Conservation (phyloP, 2,888 invertebrate species). For the Adelphocoris suturalis region DNA sequence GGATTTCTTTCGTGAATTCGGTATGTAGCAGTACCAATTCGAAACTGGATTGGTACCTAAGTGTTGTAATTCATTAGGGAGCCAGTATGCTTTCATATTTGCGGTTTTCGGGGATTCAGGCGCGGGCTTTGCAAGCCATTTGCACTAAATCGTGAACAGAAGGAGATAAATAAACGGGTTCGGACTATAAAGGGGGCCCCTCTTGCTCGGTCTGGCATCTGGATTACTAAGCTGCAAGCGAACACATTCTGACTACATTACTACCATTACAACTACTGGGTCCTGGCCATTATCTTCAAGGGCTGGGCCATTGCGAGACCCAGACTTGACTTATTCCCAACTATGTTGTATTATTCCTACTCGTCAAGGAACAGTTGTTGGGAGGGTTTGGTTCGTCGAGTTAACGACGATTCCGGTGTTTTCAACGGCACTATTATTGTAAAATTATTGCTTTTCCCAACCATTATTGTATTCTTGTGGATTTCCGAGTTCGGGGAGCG, state of each 20-base stretch:
- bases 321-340: not conserved
- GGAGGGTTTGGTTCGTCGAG: not conserved
- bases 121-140: not conserved
- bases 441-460: too few species aligned
- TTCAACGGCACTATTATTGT: not conserved
- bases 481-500: too few species aligned
- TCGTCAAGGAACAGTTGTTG: not conserved
- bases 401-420: constrained; percentile 1
- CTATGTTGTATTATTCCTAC: constrained; percentile 15
- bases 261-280: too few species aligned
- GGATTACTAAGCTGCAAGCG: constrained; percentile 12
- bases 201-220: constrained; percentile 12
- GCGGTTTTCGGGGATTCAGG: not conserved
- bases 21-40: too few species aligned
- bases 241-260: not conserved
- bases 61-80: too few species aligned
- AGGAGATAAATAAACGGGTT: constrained; percentile 17
- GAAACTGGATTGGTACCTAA: too few species aligned
- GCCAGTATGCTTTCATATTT: not conserved
- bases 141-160: constrained; percentile 10
- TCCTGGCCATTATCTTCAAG: constrained; percentile 14
- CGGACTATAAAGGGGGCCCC: constrained; percentile 29
- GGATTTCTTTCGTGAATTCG: too few species aligned
- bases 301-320: not conserved
- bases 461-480: too few species aligned